These are phyloP conservation scores for Urocitellus parryii DNA, from an alignment of 2,113 vertebrate species.

Conservation along the genomic window DNA sequence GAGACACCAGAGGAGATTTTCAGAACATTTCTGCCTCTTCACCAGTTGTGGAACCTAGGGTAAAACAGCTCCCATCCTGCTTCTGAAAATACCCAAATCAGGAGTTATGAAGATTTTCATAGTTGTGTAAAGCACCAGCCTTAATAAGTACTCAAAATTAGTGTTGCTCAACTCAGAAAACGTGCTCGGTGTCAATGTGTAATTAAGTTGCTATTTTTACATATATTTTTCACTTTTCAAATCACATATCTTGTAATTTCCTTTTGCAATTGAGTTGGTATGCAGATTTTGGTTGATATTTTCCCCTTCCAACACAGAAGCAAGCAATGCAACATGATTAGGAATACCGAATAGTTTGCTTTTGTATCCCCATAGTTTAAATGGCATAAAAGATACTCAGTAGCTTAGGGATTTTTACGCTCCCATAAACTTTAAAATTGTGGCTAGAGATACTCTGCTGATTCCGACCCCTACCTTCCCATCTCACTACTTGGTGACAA, in stretches of 20 bases:
- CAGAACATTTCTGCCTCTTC: background rate
- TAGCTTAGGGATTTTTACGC: background rate
- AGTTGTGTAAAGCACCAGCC: background rate
- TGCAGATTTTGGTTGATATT: background rate
- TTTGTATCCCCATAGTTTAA: background rate
- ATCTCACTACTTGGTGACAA: background rate
- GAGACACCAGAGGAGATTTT: background rate
- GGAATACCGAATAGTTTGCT: background rate
- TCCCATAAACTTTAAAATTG: background rate
- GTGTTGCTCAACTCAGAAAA: background rate
- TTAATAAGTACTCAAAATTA: background rate
- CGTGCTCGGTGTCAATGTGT: background rate
- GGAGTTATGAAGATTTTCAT: background rate
- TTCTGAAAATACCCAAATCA: background rate
- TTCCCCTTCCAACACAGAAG: background rate
- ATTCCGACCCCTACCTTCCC: background rate
- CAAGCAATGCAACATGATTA: background rate
- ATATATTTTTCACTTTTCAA: background rate
- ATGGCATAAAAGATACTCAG: background rate
- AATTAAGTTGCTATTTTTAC: background rate
- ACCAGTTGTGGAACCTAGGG: background rate
- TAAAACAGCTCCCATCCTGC: background rate
- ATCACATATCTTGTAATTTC: background rate
- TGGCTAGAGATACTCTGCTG: background rate
- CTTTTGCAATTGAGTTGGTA: background rate